phyloP scores from a whole-genome alignment of 2,888 invertebrate species.

The Hemistola chrysoprasaria region DNA sequence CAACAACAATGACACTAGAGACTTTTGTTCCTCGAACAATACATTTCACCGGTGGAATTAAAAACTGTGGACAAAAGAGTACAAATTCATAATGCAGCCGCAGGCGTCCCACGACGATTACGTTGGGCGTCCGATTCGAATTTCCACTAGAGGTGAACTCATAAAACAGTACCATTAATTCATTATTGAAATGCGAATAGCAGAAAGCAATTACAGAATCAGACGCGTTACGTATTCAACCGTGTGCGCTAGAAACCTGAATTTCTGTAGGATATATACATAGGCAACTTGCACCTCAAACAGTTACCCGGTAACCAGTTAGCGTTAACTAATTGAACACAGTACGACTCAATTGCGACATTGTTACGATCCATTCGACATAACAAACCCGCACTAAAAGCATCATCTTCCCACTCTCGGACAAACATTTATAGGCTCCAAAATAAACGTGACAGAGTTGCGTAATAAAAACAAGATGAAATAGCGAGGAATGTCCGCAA shows the following conservation, averaged over 20 bases:
- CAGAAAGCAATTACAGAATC: not conserved
- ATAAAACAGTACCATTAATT: not conserved
- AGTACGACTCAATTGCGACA: constrained; percentile 3
- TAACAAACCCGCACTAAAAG: constrained; percentile 10
- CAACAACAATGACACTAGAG: constrained; percentile 78
- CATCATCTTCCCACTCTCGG: constrained; percentile 4
- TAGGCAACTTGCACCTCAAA: no score
- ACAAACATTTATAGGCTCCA: constrained; percentile 36
- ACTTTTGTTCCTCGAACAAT: constrained; percentile 79
- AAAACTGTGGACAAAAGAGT: constrained; percentile 77
- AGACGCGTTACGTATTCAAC: not conserved
- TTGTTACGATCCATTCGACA: constrained; percentile 5
- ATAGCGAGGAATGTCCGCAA: constrained; percentile 58
- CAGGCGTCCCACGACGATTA: constrained; percentile 52
- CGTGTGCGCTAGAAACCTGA: not conserved
- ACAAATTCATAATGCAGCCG: constrained; percentile 78
- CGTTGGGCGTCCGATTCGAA: constrained; percentile 23
- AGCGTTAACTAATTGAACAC: constrained; percentile 7
- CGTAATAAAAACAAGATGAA: constrained; percentile 60
- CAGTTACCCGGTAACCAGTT: not conserved
- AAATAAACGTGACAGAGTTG: constrained; percentile 40
- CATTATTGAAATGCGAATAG: not conserved
- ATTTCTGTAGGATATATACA: not conserved
- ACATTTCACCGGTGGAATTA: constrained; percentile 79
- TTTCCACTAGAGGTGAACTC: not conserved